phyloP scores from a whole-genome alignment of 2,113 vertebrate genomes.

The Oryzias woworae region DNA sequence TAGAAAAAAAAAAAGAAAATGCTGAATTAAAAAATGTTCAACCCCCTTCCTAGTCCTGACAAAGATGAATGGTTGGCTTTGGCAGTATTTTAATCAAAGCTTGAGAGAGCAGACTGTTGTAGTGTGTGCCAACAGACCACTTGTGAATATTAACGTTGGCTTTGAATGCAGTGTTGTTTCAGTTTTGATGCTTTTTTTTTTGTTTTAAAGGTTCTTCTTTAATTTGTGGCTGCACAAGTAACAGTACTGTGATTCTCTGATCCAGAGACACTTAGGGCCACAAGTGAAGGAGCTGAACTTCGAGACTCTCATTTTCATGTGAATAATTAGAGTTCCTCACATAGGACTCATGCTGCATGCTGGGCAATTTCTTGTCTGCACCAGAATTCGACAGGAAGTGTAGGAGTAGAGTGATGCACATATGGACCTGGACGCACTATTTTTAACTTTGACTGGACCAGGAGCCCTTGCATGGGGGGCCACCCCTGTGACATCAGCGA shows the following conservation, averaged over 20 bases:
- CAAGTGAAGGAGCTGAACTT: neutral
- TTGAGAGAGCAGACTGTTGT: conserved; percentile 22
- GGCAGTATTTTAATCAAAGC: conserved; percentile 55
- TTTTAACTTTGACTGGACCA: conserved; percentile 58
- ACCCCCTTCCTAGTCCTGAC: conserved; percentile 31
- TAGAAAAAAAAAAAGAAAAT: conserved; percentile 41
- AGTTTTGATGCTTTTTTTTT: neutral
- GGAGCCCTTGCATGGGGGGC: conserved; percentile 65
- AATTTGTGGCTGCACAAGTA: neutral
- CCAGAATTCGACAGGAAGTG: conserved; percentile 13
- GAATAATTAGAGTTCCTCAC: neutral
- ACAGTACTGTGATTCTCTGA: neutral
- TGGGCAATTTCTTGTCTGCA: conserved; percentile 30
- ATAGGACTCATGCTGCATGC: conserved; percentile 8
- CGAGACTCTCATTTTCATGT: conserved; percentile 33
- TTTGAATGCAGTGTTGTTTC: conserved; percentile 21
- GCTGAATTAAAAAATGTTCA: conserved; percentile 48
- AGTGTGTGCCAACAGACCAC: conserved; percentile 52
- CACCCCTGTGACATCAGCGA: conserved; percentile 73
- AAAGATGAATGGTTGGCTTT: conserved; percentile 54
- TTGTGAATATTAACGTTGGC: conserved; percentile 37
- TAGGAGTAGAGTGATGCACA: conserved; percentile 3
- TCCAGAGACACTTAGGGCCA: conserved; percentile 6
- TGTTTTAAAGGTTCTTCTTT: neutral
- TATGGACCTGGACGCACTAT: conserved; percentile 29